A percentile compares a stretch with the other conserved stretches of the same genome.
These are phyloP conservation scores for Apis mellifera DNA, from an alignment of 1,140 invertebrate genomes.

Conservation along the genomic window DNA sequence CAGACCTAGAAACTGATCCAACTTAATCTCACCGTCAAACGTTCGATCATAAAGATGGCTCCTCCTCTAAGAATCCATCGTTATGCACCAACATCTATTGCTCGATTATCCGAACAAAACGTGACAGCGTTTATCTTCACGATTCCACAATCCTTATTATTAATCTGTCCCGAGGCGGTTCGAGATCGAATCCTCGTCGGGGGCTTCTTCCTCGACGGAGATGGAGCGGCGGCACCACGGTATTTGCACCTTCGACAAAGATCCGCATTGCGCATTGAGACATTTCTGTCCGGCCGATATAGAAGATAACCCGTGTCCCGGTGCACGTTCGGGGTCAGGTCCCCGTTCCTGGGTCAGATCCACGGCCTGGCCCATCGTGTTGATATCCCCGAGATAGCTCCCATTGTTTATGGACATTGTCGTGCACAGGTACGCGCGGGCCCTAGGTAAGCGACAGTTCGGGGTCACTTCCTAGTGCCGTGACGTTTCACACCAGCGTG, in stretches of 20 bases:
- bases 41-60: background rate
- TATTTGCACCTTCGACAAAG: slow-evolving; percentile 50
- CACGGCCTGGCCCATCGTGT: slow-evolving; percentile 63
- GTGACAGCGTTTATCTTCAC: slow-evolving; percentile 16
- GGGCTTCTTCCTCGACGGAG: slow-evolving; percentile 47
- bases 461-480: slow-evolving; percentile 72
- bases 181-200: background rate
- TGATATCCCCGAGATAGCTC: slow-evolving; percentile 72
- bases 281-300: slow-evolving; percentile 70
- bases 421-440: slow-evolving; percentile 59
- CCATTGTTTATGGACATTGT: slow-evolving; percentile 73
- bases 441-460: slow-evolving; percentile 67
- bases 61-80: no score
- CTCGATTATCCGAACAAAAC: slow-evolving; percentile 23
- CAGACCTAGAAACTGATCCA: background rate
- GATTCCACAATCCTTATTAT: slow-evolving; percentile 39
- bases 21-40: background rate
- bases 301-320: slow-evolving; percentile 65
- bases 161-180: slow-evolving; percentile 23
- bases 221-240: slow-evolving; percentile 12
- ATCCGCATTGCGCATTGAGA: slow-evolving; percentile 68
- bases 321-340: slow-evolving; percentile 60
- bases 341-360: slow-evolving; percentile 69
- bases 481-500: slow-evolving; percentile 72
- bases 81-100: background rate